Evolutionary conservation across 2,888 invertebrate genomes (phyloP), one percentile per base, ranked within the genome.

Genomic region (Parapristionchus giblindavisi): DNA sequence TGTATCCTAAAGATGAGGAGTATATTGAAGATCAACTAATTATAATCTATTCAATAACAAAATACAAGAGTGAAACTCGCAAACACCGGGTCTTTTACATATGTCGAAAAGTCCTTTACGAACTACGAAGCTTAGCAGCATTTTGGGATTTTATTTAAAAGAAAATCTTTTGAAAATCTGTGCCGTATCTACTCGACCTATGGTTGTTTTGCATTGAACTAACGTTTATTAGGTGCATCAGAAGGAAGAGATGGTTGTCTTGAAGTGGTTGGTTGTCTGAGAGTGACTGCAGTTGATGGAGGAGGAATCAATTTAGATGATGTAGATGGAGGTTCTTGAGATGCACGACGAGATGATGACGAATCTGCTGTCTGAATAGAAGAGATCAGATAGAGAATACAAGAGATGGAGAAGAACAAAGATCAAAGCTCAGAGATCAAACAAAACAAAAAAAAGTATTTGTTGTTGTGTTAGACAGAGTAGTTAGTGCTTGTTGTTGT

Each of bases 251-350:
- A 14, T 11, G 70, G 54, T 21, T 51, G 32, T 24, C 70, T n/a
- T 5, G 38, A 21, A 24, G 48, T 32, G 32, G 52, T 24, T 8
- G 72, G 43, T 32, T 72, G 72, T 17, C 72, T 17, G 60, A 60
- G 51, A 17, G 60, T 60, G 17, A 72, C 60, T 2, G 52, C 72
- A 17, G 72, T 43, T 5, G 72, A 17, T 0, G 72, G 51, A 1
- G 72, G 72, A 11, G 58, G 56, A 11, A 60, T 32, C 3, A 43
- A 60, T 43, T 43, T 60, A n/a, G 60, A 60, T 5, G 72, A 58
- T n/a, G n/a, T n/a, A n/a, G n/a, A n/a, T 24, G 72, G 72, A 34
- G 72, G 72, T 51, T 72, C 72, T 48, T 72, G 72, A 3, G 72
- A 72, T 32, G 72, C 72, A 27, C 72, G 72, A 4, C 72, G 58